Evolutionary conservation across 2,888 invertebrate species (phyloP).

Genomic region (Anorthoa munda): DNA sequence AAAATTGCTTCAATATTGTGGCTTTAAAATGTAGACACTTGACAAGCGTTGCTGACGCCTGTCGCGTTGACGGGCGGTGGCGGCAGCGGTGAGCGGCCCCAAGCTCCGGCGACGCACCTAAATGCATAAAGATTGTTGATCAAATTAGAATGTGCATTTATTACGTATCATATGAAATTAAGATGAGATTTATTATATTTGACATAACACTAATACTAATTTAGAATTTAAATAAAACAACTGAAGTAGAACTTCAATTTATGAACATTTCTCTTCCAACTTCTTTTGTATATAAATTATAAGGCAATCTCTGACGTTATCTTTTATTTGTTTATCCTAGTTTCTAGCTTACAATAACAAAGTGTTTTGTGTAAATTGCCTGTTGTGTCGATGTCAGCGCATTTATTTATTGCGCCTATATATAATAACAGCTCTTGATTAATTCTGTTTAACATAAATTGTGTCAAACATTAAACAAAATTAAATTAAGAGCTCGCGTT

Average conservation of each 20-base stretch:
- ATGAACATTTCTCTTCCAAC: slow-evolving; percentile 7
- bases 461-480: slow-evolving; percentile 47
- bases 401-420: slow-evolving; percentile 60
- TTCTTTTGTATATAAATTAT: slow-evolving; percentile 13
- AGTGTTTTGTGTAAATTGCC: slow-evolving; percentile 48
- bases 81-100: slow-evolving; percentile 59
- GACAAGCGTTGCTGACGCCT: slow-evolving; percentile 88
- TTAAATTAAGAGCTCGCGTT: slow-evolving; percentile 64
- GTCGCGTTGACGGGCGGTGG: slow-evolving; percentile 73
- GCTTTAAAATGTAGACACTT: slow-evolving; percentile 86
- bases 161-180: slow-evolving; percentile 41
- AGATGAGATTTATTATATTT: slow-evolving; percentile 31
- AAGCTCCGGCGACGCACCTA: slow-evolving; percentile 44
- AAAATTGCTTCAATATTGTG: slow-evolving; percentile 87
- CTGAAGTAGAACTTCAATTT: background rate
- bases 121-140: slow-evolving; percentile 61
- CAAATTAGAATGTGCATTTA: slow-evolving; percentile 58
- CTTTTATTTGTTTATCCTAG: slow-evolving; percentile 57
- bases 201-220: background rate
- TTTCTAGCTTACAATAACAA: slow-evolving; percentile 42
- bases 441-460: slow-evolving; percentile 47
- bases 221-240: slow-evolving; percentile 14
- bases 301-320: slow-evolving; percentile 26
- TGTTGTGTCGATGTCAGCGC: slow-evolving; percentile 55
- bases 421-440: slow-evolving; percentile 57